Evolutionary conservation across 2,888 invertebrate genomes (phyloP).

Genomic region (Folsomia manolachei): DNA sequence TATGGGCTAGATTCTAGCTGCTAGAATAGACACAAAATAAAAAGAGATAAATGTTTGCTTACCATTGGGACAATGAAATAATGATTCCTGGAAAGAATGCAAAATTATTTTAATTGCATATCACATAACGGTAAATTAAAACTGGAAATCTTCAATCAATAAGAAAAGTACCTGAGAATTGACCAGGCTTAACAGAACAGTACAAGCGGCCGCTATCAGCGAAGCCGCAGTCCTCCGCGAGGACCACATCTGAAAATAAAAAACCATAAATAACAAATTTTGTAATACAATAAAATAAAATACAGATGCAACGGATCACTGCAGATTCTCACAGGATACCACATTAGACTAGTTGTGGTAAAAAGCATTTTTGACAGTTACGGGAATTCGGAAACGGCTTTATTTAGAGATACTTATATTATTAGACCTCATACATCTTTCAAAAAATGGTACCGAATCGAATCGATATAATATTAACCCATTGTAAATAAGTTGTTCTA

Average conservation of each 20-base stretch:
- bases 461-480: too few relatives aligned
- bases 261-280: slow-evolving; percentile 4
- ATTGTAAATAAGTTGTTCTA: too few relatives aligned
- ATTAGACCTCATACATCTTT: too few relatives aligned
- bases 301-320: too few relatives aligned
- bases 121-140: too few relatives aligned
- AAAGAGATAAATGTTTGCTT: slow-evolving; percentile 26
- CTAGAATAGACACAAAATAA: too few relatives aligned
- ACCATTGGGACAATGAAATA: slow-evolving; percentile 52
- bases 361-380: not conserved
- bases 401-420: too few relatives aligned
- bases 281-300: not conserved
- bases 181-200: slow-evolving; percentile 39
- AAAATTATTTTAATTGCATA: too few relatives aligned
- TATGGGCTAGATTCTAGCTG: too few relatives aligned
- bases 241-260: slow-evolving; percentile 44
- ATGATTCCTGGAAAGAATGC: slow-evolving; percentile 40
- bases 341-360: not conserved
- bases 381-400: too few relatives aligned
- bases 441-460: not conserved
- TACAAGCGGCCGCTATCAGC: slow-evolving; percentile 40
- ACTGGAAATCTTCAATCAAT: not conserved
- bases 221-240: slow-evolving; percentile 45
- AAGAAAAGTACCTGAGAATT: slow-evolving; percentile 38
- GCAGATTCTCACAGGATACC: not conserved